Evolutionary conservation across 2,797 vertebrate species (phyloP), one percentile per base, ranked within the genome.

Genomic region (Crotalus adamanteus): DNA sequence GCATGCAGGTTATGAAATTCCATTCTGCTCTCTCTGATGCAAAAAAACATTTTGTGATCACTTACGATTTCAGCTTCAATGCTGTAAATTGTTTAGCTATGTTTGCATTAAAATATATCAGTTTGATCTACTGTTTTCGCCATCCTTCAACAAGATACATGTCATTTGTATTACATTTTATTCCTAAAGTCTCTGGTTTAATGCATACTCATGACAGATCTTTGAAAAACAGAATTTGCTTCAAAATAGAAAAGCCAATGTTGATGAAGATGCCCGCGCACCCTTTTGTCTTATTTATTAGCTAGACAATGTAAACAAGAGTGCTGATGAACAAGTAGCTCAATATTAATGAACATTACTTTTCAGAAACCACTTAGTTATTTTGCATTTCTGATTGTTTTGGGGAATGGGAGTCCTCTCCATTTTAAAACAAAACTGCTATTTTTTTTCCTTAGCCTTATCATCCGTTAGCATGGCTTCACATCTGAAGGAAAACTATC

Each of bases 311-410:
- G 89, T 53, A 92, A 94, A 94, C 65, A 78, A 91, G 92, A 91
- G 42, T 91, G 73, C 85, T 89, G 86, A 88, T 92, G 88, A 89
- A 93, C 60, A 3, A 22, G 85, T 89, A 87, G 59, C 92, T 96
- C 93, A 92, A 94, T 94, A 91, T 93, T 94, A 93, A 91, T 56
- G 93, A 91, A 95, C 96, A 92, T 89, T 89, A 92, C 37, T 94
- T 95, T 92, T 92, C 87, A 93, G 69, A 94, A 93, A 57, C 93
- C 78, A 88, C 93, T 93, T 94, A 42, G 92, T 59, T 95, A 37
- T 94, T 97, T 95, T 94, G 22, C 42, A 65, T 87, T 95, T 13
- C 92, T 47, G 83, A 89, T 69, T 88, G 28, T 92, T 93, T 87
- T 88, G 88, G 91, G 90, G 91, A 94, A 88, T 92, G 91, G 13